A percentile compares a stretch with the other conserved stretches of the same genome.
phyloP scores from a whole-genome alignment of 2,113 vertebrate genomes.

The Mola mola region DNA sequence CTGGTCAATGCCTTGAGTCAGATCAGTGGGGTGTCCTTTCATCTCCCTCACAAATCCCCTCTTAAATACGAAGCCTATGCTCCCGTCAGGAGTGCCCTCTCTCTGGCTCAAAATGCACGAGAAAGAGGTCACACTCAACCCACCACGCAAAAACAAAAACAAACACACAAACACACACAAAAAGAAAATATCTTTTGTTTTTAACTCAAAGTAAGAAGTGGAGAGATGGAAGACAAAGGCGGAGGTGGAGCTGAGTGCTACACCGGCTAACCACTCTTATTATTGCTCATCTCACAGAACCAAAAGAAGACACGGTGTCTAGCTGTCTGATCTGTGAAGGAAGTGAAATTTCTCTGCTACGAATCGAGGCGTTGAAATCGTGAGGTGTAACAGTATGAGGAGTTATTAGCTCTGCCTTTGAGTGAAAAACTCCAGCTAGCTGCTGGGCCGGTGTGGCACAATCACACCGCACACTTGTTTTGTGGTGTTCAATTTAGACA shows the following conservation, averaged over 20 bases:
- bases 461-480: too few species aligned
- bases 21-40: conserved; percentile 30
- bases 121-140: conserved; percentile 20
- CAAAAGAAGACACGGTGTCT: conserved; percentile 2
- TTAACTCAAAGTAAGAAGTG: not conserved
- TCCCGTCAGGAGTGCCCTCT: conserved; percentile 8
- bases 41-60: conserved; percentile 43
- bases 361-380: conserved; percentile 5
- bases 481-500: too few species aligned
- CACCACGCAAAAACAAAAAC: not conserved
- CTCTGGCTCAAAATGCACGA: conserved; percentile 18
- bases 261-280: conserved; percentile 17
- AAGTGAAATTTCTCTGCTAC: conserved; percentile 29
- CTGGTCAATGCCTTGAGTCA: conserved; percentile 12
- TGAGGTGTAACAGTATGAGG: conserved; percentile 5
- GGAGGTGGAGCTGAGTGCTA: conserved; percentile 12
- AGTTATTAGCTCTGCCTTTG: too few species aligned
- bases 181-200: not conserved
- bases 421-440: too few species aligned
- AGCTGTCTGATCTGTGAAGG: conserved; percentile 27
- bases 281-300: conserved; percentile 20
- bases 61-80: conserved; percentile 49
- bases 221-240: conserved; percentile 15
- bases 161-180: not conserved
- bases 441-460: too few species aligned